Percentiles rank a stretch among this genome's conserved stretches.
Evolutionary conservation across 2,888 invertebrate genomes (phyloP).

Genomic region (Cantharis nigra): DNA sequence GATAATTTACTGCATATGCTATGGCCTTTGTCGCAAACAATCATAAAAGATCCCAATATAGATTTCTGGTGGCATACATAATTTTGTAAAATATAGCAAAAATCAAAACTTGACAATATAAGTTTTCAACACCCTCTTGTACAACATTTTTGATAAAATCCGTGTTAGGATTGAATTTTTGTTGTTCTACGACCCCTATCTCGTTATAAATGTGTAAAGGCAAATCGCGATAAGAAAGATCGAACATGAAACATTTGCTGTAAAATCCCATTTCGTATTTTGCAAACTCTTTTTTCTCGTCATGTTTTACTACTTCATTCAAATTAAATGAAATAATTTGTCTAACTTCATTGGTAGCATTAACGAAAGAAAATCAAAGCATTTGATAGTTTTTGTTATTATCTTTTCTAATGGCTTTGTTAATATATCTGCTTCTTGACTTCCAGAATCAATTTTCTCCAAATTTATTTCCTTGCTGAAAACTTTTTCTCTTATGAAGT

Average conservation of each 20-base stretch:
- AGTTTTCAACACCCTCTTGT: too few relatives aligned
- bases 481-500: too few relatives aligned
- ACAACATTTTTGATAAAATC: too few relatives aligned
- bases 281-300: not conserved
- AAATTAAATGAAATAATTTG: not conserved
- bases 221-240: too few relatives aligned
- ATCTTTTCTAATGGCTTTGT: too few relatives aligned
- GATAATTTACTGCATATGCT: not conserved
- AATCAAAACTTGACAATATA: not conserved
- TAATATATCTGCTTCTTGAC: too few relatives aligned
- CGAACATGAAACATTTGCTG: too few relatives aligned
- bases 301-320: not conserved
- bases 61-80: not conserved
- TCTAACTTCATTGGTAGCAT: not conserved
- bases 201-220: too few relatives aligned
- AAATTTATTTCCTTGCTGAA: too few relatives aligned
- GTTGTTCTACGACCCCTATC: too few relatives aligned
- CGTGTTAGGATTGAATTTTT: too few relatives aligned
- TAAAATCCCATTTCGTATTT: not conserved
- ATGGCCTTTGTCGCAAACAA: not conserved
- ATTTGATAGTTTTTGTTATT: not conserved
- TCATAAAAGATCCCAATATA: not conserved
- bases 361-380: not conserved
- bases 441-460: too few relatives aligned
- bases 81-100: not conserved